Evolutionary conservation across 2,888 invertebrate genomes (phyloP).

Genomic region (Stenichneumon culpator): DNA sequence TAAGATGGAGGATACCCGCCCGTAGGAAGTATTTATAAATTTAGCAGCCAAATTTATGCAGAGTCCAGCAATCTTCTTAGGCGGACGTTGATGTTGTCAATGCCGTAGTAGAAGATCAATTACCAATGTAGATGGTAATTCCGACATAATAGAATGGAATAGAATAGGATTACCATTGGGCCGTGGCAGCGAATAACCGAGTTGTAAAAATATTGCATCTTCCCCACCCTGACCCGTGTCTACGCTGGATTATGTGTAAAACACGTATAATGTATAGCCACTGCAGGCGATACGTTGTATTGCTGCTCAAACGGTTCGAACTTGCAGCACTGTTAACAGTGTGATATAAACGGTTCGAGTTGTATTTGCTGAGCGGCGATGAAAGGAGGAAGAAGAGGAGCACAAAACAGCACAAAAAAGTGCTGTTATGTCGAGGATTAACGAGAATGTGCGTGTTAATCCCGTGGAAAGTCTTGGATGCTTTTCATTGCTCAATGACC

Average conservation of each 20-base stretch:
- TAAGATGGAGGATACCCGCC: no score
- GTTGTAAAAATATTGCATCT: slow-evolving; percentile 36
- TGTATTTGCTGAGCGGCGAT: slow-evolving; percentile 40
- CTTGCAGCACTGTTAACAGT: neutral
- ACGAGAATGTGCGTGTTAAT: slow-evolving; percentile 9
- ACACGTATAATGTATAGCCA: slow-evolving; percentile 31
- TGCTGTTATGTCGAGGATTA: neutral
- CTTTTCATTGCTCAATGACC: slow-evolving; percentile 40
- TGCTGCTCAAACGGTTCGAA: neutral
- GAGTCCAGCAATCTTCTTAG: neutral
- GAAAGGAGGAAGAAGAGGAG: slow-evolving; percentile 41
- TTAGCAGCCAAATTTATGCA: no score
- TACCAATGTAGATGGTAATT: slow-evolving; percentile 40
- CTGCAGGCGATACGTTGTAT: neutral
- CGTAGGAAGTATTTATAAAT: no score
- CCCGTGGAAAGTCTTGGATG: slow-evolving; percentile 53
- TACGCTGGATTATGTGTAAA: slow-evolving; percentile 28
- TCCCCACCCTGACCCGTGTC: slow-evolving; percentile 15
- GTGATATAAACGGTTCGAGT: slow-evolving; percentile 13
- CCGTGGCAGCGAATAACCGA: neutral
- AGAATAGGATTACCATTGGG: slow-evolving; percentile 21
- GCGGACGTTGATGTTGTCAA: slow-evolving; percentile 11
- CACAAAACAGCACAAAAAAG: slow-evolving; percentile 47
- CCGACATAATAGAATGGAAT: slow-evolving; percentile 14
- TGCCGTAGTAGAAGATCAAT: no score